A percentile compares a stretch with the other conserved stretches of the same genome.
phyloP scores from a whole-genome alignment of 2,888 invertebrate genomes.

The Phortica magna region DNA sequence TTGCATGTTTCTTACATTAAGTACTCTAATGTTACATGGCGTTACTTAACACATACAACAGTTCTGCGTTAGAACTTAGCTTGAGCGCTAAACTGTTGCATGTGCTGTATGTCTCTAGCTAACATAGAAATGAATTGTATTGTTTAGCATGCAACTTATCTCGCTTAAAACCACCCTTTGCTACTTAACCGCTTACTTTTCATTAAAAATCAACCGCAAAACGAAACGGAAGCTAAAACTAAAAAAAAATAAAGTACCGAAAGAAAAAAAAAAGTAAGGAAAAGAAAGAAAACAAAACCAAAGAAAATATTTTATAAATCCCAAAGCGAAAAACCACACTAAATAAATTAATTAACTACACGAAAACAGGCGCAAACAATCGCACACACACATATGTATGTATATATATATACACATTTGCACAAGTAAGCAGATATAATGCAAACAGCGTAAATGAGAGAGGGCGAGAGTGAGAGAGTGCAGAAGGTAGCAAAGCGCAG shows the following conservation, averaged over 20 bases:
- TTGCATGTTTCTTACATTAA: too few relatives aligned
- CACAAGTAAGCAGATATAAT: conserved; percentile 28
- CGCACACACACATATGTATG: conserved; percentile 40
- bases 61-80: too few relatives aligned
- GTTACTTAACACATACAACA: too few relatives aligned
- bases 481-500: conserved; percentile 49
- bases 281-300: conserved; percentile 45
- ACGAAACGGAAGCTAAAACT: conserved; percentile 11
- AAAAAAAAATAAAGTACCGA: conserved; percentile 38
- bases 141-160: too few relatives aligned
- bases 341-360: conserved; percentile 75
- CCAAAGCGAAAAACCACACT: conserved; percentile 69
- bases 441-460: conserved; percentile 38
- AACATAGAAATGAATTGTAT: too few relatives aligned
- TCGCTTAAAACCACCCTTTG: neutral
- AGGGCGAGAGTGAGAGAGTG: conserved; percentile 35
- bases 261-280: conserved; percentile 31
- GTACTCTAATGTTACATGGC: too few relatives aligned
- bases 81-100: too few relatives aligned
- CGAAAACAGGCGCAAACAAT: conserved; percentile 51
- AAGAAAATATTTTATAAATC: conserved; percentile 61
- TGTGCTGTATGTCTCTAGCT: too few relatives aligned
- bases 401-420: conserved; percentile 29
- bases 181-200: conserved; percentile 22
- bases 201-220: conserved; percentile 36